Evolutionary conservation across 2,888 invertebrate species (phyloP).

Genomic region (Microctonus hyperodae): DNA sequence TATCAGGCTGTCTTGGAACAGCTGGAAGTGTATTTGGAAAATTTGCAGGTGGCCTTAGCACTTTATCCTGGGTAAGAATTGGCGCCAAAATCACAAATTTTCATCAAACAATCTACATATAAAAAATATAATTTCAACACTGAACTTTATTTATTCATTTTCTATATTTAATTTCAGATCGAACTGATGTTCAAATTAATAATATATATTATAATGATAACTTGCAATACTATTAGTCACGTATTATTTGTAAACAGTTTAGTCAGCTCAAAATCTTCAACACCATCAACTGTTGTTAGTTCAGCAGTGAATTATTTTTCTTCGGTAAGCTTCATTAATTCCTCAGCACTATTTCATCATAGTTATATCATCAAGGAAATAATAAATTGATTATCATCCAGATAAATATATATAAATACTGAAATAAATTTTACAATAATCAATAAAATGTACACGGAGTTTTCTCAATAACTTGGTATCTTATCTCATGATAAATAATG

Average conservation of each 20-base stretch:
- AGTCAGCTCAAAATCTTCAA: slow-evolving; percentile 68
- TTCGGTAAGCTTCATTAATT: slow-evolving; percentile 66
- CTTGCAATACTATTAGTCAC: slow-evolving; percentile 70
- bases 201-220: slow-evolving; percentile 66
- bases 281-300: slow-evolving; percentile 71
- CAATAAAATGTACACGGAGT: neutral
- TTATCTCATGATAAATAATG: slow-evolving; percentile 1
- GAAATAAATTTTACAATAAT: neutral
- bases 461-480: neutral
- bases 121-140: neutral
- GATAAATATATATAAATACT: neutral
- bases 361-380: neutral
- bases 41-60: slow-evolving; percentile 64
- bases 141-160: slow-evolving; percentile 8
- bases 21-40: slow-evolving; percentile 72
- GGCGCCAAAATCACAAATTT: neutral
- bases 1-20: slow-evolving; percentile 71
- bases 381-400: slow-evolving; percentile 15
- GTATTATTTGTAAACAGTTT: slow-evolving; percentile 71
- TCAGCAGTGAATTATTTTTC: slow-evolving; percentile 71
- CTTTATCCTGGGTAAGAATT: slow-evolving; percentile 41
- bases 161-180: slow-evolving; percentile 40
- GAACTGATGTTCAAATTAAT: slow-evolving; percentile 47
- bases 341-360: neutral
- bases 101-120: neutral